These are phyloP conservation scores for Reinhardtius hippoglossoides DNA, from an alignment of 2,113 vertebrate genomes.

Conservation along the genomic window DNA sequence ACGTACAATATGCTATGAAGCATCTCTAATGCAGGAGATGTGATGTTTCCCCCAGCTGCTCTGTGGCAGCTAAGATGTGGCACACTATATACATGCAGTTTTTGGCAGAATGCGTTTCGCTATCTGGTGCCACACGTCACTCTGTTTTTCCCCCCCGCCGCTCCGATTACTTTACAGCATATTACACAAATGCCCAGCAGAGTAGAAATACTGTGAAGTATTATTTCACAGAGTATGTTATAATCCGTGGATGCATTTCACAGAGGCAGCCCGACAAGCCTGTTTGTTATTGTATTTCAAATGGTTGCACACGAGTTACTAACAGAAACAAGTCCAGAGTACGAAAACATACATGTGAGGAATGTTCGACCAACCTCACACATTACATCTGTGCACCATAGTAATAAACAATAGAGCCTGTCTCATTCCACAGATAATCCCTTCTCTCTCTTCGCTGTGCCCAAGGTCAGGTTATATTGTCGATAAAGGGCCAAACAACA, in stretches of 20 bases:
- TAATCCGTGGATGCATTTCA: constrained; percentile 44
- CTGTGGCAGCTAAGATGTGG: constrained; percentile 29
- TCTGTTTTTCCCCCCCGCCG: constrained; percentile 31
- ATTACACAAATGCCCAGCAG: constrained; percentile 40
- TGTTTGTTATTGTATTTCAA: not conserved
- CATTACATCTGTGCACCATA: no score
- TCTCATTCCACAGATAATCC: no score
- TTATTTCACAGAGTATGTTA: constrained; percentile 35
- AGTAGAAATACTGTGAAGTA: constrained; percentile 40
- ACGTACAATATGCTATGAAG: not conserved
- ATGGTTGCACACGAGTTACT: not conserved
- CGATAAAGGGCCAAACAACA: no score
- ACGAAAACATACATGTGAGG: not conserved
- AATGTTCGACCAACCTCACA: no score
- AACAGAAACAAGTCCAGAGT: not conserved
- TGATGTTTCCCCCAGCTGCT: constrained; percentile 40
- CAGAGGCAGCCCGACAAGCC: not conserved
- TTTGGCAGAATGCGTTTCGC: constrained; percentile 55
- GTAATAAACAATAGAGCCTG: no score
- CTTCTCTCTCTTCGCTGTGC: no score
- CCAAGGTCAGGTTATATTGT: no score
- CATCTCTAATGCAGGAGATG: constrained; percentile 23
- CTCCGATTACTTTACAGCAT: constrained; percentile 29
- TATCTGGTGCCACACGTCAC: constrained; percentile 14
- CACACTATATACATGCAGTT: constrained; percentile 23